Evolutionary conservation across 2,888 invertebrate species (phyloP), one percentile per base, ranked within the genome.

Genomic region (Epirrhoe tristata): DNA sequence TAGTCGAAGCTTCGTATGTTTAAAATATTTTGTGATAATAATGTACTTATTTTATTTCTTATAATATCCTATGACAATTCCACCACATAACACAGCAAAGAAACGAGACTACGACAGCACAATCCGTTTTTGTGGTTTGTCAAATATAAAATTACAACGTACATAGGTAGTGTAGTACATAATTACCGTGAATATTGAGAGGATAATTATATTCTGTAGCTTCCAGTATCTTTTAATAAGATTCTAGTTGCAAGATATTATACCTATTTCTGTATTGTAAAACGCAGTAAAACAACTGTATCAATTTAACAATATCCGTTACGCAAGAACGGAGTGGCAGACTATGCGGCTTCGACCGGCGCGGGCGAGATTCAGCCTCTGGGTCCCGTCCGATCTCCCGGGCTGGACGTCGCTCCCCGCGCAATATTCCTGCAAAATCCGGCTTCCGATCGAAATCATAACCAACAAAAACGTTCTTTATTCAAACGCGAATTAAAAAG

Each of bases 321-420:
- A 93, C 92, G 93, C 93, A 93, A 93, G 91, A 89, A 91, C 88
- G 87, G 86, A 85, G 84, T 79, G 73, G 81, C 84, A 84, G 81
- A 76, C 70, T 90, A 90, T 77, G 91, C 75, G 88, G 90, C 91
- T 91, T 88, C 93, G 82, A 91, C 82, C 81, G 81, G 70, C 79
- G 73, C 83, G 81, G 79, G 81, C 82, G 80, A 79, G 89, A 91
- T 81, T 87, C 91, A 88, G 91, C 89, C 88, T 87, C 91, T 83
- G 89, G 81, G 86, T 79, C 87, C 85, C 84, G 86, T 71, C 82
- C 79, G 80, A 86, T 84, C 82, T 85, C 90, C 89, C 89, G 87
- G 89, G 84, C 81, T 77, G 64, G 62, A 70, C 70, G 70, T 67
- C 55, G 50, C 76, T 79, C 78, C 76, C 76, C 81, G 82, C 73